Evolutionary conservation across 23 tunicate species (phyloP).

Genomic region (Trididemnum miniatum): DNA sequence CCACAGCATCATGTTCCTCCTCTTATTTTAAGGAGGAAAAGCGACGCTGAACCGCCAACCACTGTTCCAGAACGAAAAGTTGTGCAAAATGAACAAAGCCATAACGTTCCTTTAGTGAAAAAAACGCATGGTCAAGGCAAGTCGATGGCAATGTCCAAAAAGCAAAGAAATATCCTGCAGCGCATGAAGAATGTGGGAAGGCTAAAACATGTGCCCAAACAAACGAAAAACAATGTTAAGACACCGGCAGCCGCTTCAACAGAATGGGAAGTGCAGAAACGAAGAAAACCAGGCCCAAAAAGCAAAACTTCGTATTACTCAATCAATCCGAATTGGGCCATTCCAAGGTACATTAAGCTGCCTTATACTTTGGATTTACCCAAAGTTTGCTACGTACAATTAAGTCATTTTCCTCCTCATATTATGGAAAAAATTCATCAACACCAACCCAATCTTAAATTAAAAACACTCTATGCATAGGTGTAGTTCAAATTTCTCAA

Average conservation of each 20-base stretch:
- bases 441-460: conserved; percentile 35
- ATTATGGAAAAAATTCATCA: conserved; percentile 36
- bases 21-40: conserved; percentile 20
- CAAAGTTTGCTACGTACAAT: conserved; percentile 45
- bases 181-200: conserved; percentile 58
- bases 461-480: conserved; percentile 45
- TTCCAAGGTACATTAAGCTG: conserved; percentile 49
- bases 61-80: neutral
- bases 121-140: conserved; percentile 35
- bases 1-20: conserved; percentile 19
- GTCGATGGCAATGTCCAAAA: conserved; percentile 78
- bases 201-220: conserved; percentile 2
- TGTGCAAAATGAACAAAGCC: neutral
- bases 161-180: conserved; percentile 61
- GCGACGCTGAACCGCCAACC: conserved; percentile 20
- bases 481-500: neutral
- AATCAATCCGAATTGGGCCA: conserved; percentile 37
- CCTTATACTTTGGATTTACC: conserved; percentile 55
- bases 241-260: conserved; percentile 8
- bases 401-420: conserved; percentile 33
- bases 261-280: conserved; percentile 35
- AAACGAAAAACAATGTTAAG: conserved; percentile 11
- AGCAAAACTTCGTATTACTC: conserved; percentile 59
- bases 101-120: conserved; percentile 12
- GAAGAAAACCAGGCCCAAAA: conserved; percentile 84